Percentiles rank a stretch among this genome's conserved stretches.
Evolutionary conservation across 2,888 invertebrate genomes (phyloP).

Genomic region (Fragum fragum): DNA sequence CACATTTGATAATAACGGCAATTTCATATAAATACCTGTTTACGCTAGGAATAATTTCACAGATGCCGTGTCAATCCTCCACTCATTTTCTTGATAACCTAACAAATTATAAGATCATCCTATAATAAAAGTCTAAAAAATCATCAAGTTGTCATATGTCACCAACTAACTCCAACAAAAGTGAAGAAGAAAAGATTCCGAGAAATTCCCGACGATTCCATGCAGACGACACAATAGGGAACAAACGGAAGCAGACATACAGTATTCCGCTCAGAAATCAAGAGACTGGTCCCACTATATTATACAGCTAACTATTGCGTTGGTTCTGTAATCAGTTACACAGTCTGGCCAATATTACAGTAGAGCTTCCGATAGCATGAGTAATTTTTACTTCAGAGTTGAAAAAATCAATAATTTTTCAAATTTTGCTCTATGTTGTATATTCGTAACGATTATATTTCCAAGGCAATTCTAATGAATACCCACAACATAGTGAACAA

Average conservation of each 20-base stretch:
- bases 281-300: conserved; percentile 37
- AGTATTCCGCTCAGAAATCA: conserved; percentile 23
- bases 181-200: conserved; percentile 14
- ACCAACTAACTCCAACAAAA: conserved; percentile 22
- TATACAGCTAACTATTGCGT: conserved; percentile 45
- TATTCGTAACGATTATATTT: too few relatives aligned
- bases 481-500: too few relatives aligned
- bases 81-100: not conserved
- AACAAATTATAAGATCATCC: not conserved
- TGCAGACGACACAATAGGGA: conserved; percentile 30
- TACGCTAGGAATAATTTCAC: not conserved
- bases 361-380: too few relatives aligned
- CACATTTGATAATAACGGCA: not conserved
- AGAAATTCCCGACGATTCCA: conserved; percentile 10
- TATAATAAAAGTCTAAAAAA: not conserved
- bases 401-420: too few relatives aligned
- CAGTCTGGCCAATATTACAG: conserved; percentile 39
- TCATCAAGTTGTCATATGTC: conserved; percentile 1
- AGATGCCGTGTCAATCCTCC: not conserved
- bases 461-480: too few relatives aligned
- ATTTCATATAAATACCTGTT: conserved; percentile 11
- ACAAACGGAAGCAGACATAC: conserved; percentile 33
- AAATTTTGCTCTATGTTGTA: too few relatives aligned
- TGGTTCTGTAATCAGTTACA: conserved; percentile 33
- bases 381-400: too few relatives aligned